These are phyloP conservation scores for Pachypsylla venusta DNA, from an alignment of 1,140 invertebrate genomes.

Conservation along the genomic window DNA sequence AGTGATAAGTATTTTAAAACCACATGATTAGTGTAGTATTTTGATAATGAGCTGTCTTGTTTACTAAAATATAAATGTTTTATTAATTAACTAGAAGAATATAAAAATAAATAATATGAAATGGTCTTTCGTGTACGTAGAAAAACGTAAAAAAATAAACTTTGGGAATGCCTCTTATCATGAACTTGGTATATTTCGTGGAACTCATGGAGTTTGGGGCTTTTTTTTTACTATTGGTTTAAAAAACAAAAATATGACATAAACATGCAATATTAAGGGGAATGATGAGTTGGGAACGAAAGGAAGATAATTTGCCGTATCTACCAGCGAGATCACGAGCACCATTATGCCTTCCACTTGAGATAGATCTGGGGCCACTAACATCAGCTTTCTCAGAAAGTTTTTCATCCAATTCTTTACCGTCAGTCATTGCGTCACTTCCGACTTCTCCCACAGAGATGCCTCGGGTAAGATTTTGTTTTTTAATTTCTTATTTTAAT, in stretches of 20 bases:
- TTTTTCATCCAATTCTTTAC: not conserved
- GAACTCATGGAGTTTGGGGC: not conserved
- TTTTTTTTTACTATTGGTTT: not conserved
- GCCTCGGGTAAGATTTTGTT: slow-evolving; percentile 22
- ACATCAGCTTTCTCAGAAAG: not conserved
- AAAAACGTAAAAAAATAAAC: slow-evolving; percentile 7
- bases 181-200: not conserved
- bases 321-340: slow-evolving; percentile 26
- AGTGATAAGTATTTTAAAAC: too few relatives aligned
- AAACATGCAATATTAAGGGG: slow-evolving; percentile 6
- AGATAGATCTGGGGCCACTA: slow-evolving; percentile 15
- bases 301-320: slow-evolving; percentile 21
- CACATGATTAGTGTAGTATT: too few relatives aligned
- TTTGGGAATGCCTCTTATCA: slow-evolving; percentile 2
- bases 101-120: slow-evolving; percentile 2
- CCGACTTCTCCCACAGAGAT: slow-evolving; percentile 14
- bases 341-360: slow-evolving; percentile 24
- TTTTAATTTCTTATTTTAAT: too few relatives aligned
- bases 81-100: not conserved
- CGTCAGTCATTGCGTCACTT: slow-evolving; percentile 16
- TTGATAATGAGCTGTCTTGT: too few relatives aligned
- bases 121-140: slow-evolving; percentile 3
- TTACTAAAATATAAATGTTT: too few relatives aligned
- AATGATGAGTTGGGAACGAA: slow-evolving; percentile 9
- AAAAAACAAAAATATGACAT: slow-evolving; percentile 7